A percentile compares a stretch with the other conserved stretches of the same genome.
Conservation (phyloP, 2,113 vertebrate genomes). For the Solea senegalensis region DNA sequence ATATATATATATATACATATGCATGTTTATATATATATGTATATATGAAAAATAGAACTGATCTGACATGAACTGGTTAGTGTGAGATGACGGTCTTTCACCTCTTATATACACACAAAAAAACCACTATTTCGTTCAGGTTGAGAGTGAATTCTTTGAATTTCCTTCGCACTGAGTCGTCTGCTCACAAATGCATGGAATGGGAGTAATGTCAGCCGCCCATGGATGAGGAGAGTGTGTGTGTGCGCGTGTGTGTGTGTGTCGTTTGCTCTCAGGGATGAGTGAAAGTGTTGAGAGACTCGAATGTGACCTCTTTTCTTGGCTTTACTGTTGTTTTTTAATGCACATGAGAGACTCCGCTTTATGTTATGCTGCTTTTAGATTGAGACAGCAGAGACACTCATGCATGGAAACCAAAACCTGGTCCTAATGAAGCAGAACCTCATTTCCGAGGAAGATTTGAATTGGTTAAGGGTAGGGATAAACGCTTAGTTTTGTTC, state of each 20-base stretch:
- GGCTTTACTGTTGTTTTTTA: constrained; percentile 26
- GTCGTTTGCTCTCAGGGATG: constrained; percentile 19
- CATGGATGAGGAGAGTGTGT: constrained; percentile 30
- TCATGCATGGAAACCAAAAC: too few relatives aligned
- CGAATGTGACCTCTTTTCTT: constrained; percentile 49
- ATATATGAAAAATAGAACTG: neutral
- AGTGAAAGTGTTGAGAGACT: constrained; percentile 7
- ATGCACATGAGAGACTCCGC: neutral
- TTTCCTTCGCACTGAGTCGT: constrained; percentile 26
- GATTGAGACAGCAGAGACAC: constrained; percentile 12
- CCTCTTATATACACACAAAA: neutral
- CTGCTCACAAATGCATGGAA: constrained; percentile 49
- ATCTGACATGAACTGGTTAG: neutral
- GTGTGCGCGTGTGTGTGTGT: neutral
- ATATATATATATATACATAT: too few relatives aligned
- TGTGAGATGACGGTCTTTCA: neutral
- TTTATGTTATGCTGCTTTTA: constrained; percentile 40
- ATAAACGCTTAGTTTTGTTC: too few relatives aligned
- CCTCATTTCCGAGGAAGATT: too few relatives aligned
- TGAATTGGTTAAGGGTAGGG: too few relatives aligned
- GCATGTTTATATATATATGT: neutral
- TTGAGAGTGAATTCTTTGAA: constrained; percentile 36
- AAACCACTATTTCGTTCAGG: constrained; percentile 4
- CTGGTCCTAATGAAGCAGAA: too few relatives aligned
- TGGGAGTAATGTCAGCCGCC: constrained; percentile 38